Percentiles rank a stretch among this genome's conserved stretches.
Evolutionary conservation across 2,113 vertebrate genomes (phyloP).

Genomic region (Gila orcuttii): DNA sequence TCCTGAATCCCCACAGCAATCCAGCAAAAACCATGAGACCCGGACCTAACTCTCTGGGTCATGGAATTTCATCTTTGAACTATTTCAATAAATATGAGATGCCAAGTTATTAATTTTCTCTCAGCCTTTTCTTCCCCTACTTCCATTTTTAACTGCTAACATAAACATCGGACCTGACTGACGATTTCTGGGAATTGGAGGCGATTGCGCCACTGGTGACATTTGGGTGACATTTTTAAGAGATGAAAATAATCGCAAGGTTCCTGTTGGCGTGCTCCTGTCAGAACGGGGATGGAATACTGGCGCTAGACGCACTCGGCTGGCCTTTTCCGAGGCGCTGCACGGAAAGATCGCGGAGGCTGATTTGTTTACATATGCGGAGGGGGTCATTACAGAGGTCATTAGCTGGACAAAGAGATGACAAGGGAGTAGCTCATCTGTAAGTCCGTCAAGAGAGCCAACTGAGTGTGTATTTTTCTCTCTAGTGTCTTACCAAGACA

Average conservation of each 20-base stretch:
- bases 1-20: constrained; percentile 56
- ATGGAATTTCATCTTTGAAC: constrained; percentile 58
- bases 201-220: constrained; percentile 53
- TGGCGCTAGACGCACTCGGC: constrained; percentile 36
- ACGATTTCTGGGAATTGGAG: constrained; percentile 58
- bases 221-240: constrained; percentile 60
- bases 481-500: constrained; percentile 85
- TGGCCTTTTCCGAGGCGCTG: constrained; percentile 47
- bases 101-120: constrained; percentile 57
- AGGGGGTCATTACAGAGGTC: constrained; percentile 51
- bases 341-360: constrained; percentile 10
- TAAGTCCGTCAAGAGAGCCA: background rate
- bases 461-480: constrained; percentile 31
- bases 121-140: constrained; percentile 47
- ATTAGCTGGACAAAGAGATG: constrained; percentile 39
- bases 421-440: constrained; percentile 37
- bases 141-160: constrained; percentile 53
- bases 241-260: constrained; percentile 51
- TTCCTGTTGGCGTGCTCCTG: constrained; percentile 43
- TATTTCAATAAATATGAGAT: constrained; percentile 56
- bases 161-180: constrained; percentile 58
- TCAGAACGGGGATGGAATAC: constrained; percentile 39
- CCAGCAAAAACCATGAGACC: constrained; percentile 47
- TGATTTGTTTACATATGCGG: constrained; percentile 58
- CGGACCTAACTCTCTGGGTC: constrained; percentile 36